Conservation (phyloP, 1,140 invertebrate species). For the Ruditapes philippinarum region DNA sequence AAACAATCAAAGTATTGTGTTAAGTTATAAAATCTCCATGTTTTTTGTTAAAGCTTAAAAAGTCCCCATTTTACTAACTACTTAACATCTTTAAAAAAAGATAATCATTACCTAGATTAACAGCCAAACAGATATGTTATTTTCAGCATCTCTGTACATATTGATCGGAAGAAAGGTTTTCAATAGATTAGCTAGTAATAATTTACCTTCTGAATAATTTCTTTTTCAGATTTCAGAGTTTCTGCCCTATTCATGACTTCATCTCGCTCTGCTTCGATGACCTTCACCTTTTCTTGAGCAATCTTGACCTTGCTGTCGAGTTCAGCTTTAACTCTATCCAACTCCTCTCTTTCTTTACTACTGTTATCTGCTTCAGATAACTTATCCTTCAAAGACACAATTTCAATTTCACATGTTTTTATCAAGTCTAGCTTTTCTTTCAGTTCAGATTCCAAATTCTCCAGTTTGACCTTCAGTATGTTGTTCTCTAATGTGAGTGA, state of each 20-base stretch:
- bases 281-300: neutral
- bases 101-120: too few species aligned
- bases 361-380: neutral
- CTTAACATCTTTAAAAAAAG: too few species aligned
- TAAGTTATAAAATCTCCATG: too few species aligned
- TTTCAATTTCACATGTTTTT: neutral
- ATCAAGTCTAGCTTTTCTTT: neutral
- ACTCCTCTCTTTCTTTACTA: neutral
- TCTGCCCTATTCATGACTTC: neutral
- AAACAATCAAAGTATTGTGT: too few species aligned
- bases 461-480: conserved; percentile 21
- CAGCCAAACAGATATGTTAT: too few species aligned
- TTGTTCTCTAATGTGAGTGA: neutral
- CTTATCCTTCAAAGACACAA: conserved; percentile 11
- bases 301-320: neutral
- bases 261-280: neutral
- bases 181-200: too few species aligned
- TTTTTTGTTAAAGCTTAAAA: too few species aligned
- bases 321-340: neutral
- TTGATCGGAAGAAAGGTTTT: too few species aligned
- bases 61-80: too few species aligned
- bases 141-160: too few species aligned
- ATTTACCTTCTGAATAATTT: neutral
- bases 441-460: conserved; percentile 20
- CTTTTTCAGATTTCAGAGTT: conserved; percentile 9